phyloP scores from a whole-genome alignment of 2,113 vertebrate genomes.

The Sus scrofa region T2T-Sscrofa CM000830.6:4134001-4134500 shows the following conservation, averaged over 20 bases:
- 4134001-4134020: too few species aligned
- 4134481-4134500: slow-evolving; percentile 22
- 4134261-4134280: not conserved
- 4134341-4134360: slow-evolving; percentile 84
- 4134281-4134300: not conserved
- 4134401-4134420: slow-evolving; percentile 79
- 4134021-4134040: too few species aligned
- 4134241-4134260: slow-evolving; percentile 38
- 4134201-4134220: not conserved
- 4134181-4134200: not conserved
- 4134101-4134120: too few species aligned
- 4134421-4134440: slow-evolving; percentile 83
- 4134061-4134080: too few species aligned
- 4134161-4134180: not conserved
- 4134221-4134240: not conserved
- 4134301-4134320: not conserved
- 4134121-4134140: too few species aligned
- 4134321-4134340: slow-evolving; percentile 77
- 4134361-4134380: slow-evolving; percentile 83
- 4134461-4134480: slow-evolving; percentile 84
- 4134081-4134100: too few species aligned
- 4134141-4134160: too few species aligned
- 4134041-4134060: too few species aligned
- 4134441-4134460: slow-evolving; percentile 78
- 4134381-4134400: slow-evolving; percentile 83